Conservation (phyloP, 2,797 vertebrate species). For the Myripristis murdjan region DNA sequence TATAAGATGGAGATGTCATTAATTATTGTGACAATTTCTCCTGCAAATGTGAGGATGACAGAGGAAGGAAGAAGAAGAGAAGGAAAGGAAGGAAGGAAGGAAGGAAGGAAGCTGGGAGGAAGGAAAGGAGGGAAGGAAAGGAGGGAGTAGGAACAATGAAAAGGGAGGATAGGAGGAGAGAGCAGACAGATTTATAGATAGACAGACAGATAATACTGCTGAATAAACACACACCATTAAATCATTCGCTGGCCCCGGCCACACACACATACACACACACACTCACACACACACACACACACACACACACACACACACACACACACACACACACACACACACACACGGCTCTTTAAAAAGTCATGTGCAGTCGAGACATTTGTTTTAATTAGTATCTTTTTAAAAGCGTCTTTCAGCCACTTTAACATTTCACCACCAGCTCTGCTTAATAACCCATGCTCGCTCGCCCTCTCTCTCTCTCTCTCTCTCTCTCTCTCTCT, state of each 20-base stretch:
- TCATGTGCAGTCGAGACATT: constrained; percentile 71
- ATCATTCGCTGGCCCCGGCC: no score
- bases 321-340: no score
- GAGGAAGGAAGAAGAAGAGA: neutral
- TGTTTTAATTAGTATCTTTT: constrained; percentile 81
- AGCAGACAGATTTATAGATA: neutral
- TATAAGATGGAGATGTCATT: no score
- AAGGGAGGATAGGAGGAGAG: neutral
- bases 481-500: neutral
- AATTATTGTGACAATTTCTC: no score
- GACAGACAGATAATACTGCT: neutral
- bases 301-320: no score
- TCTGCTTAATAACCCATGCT: constrained; percentile 43
- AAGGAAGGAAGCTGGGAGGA: no score
- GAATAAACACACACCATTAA: no score
- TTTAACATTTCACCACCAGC: constrained; percentile 35
- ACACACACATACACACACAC: constrained; percentile 1
- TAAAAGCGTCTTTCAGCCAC: constrained; percentile 66
- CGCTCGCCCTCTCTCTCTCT: constrained; percentile 9
- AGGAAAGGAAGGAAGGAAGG: neutral
- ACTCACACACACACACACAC: neutral
- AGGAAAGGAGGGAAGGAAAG: neutral
- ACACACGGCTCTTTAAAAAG: constrained; percentile 55
- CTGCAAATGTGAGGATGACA: no score
- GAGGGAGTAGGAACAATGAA: neutral